phyloP scores from a whole-genome alignment of 2,113 vertebrate species.

The Tylochromis polylepis region DNA sequence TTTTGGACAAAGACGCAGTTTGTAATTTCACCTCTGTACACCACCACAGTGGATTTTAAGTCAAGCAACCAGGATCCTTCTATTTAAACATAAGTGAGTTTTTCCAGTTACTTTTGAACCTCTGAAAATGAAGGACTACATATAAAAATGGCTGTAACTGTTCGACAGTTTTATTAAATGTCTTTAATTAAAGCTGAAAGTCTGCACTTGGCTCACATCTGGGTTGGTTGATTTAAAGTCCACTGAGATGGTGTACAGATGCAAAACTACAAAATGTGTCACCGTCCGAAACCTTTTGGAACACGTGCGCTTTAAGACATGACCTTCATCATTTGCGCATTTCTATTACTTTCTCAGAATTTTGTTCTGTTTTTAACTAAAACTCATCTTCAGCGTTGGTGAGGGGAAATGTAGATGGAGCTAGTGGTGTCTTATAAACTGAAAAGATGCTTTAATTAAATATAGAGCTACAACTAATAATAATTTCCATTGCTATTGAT shows the following conservation, averaged over 20 bases:
- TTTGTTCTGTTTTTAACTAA: neutral
- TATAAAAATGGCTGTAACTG: neutral
- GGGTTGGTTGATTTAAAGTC: neutral
- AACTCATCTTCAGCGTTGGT: accelerated
- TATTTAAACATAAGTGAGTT: neutral
- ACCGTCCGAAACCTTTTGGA: neutral
- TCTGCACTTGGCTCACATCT: neutral
- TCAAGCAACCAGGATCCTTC: neutral
- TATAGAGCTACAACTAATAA: neutral
- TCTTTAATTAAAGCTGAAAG: neutral
- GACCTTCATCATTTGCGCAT: neutral
- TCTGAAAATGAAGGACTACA: neutral
- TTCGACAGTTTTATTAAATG: neutral
- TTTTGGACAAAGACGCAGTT: neutral
- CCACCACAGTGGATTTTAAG: neutral
- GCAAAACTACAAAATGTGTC: accelerated
- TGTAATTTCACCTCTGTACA: accelerated
- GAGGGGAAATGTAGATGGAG: neutral
- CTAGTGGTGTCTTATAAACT: neutral
- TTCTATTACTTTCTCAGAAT: neutral
- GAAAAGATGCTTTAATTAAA: accelerated
- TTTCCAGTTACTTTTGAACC: neutral
- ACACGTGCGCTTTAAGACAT: neutral
- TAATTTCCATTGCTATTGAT: no score
- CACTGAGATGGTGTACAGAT: neutral